Evolutionary conservation across 2,113 vertebrate species (phyloP).

Genomic region (Enhydra lutris): DNA sequence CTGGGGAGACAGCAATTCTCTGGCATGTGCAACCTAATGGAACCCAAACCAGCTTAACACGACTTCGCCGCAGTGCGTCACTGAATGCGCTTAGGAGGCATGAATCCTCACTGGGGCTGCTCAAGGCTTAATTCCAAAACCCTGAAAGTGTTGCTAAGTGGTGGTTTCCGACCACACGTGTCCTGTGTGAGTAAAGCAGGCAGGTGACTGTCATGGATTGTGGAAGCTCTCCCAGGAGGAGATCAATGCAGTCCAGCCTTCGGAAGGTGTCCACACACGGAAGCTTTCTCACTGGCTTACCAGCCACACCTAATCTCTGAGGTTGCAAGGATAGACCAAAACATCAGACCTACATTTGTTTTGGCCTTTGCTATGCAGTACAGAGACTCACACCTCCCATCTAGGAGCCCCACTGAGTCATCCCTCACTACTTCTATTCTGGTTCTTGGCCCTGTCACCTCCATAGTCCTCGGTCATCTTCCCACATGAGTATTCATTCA

Average conservation of each 20-base stretch:
- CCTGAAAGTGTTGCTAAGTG: not conserved
- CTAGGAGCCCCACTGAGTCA: not conserved
- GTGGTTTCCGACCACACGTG: not conserved
- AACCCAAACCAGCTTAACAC: not conserved
- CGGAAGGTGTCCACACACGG: not conserved
- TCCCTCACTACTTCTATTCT: not conserved
- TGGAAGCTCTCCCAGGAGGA: not conserved
- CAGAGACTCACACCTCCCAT: not conserved
- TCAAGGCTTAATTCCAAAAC: not conserved
- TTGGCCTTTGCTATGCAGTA: not conserved
- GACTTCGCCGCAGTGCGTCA: not conserved
- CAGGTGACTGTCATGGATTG: not conserved
- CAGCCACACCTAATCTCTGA: not conserved
- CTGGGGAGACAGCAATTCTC: not conserved
- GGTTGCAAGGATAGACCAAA: not conserved
- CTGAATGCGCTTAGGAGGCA: not conserved
- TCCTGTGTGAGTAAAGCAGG: not conserved
- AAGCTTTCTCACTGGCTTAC: not conserved
- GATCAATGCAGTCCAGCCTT: not conserved
- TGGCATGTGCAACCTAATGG: not conserved
- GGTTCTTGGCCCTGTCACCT: not conserved
- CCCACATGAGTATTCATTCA: not conserved
- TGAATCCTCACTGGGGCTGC: not conserved
- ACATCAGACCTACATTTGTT: not conserved
- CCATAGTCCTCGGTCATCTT: not conserved